A percentile compares a stretch with the other conserved stretches of the same genome.
Evolutionary conservation across 2,113 vertebrate species (phyloP).

Genomic region (Mesocricetus auratus): DNA sequence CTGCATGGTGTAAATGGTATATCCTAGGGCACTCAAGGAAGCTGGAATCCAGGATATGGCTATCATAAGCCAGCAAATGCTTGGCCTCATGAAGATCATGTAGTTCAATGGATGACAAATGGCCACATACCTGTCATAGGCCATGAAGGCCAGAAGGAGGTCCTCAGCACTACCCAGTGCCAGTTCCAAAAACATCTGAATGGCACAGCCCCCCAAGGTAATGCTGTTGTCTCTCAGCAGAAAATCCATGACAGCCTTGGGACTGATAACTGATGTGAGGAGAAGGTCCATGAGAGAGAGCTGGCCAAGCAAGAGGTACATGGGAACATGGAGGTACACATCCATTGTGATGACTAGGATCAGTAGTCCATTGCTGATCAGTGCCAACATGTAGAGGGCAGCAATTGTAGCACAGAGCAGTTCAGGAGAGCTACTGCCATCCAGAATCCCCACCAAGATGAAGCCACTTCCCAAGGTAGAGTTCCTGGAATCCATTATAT

Average conservation of each 20-base stretch:
- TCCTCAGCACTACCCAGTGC: conserved; percentile 66
- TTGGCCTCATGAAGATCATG: conserved; percentile 68
- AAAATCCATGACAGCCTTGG: conserved; percentile 69
- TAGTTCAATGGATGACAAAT: conserved; percentile 81
- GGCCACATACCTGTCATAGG: conserved; percentile 82
- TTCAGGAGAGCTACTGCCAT: conserved; percentile 53
- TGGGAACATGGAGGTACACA: conserved; percentile 47
- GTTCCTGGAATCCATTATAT: conserved; percentile 67
- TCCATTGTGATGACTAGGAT: conserved; percentile 65
- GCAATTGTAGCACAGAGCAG: conserved; percentile 63
- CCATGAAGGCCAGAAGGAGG: conserved; percentile 79
- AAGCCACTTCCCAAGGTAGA: conserved; percentile 57
- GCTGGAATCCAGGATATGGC: conserved; percentile 65
- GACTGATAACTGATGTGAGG: conserved; percentile 70
- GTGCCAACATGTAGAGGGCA: conserved; percentile 53
- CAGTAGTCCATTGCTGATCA: conserved; percentile 73
- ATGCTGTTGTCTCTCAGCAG: conserved; percentile 64
- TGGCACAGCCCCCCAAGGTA: conserved; percentile 70
- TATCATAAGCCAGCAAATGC: conserved; percentile 67
- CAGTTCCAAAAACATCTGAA: conserved; percentile 78
- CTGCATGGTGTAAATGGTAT: conserved; percentile 72
- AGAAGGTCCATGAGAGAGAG: conserved; percentile 79
- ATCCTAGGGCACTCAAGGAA: conserved; percentile 45
- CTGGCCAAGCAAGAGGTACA: conserved; percentile 74
- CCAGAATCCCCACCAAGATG: conserved; percentile 74